Evolutionary conservation across 2,797 vertebrate species (phyloP), one percentile per base, ranked within the genome.

Genomic region (Phoebastria nigripes): DNA sequence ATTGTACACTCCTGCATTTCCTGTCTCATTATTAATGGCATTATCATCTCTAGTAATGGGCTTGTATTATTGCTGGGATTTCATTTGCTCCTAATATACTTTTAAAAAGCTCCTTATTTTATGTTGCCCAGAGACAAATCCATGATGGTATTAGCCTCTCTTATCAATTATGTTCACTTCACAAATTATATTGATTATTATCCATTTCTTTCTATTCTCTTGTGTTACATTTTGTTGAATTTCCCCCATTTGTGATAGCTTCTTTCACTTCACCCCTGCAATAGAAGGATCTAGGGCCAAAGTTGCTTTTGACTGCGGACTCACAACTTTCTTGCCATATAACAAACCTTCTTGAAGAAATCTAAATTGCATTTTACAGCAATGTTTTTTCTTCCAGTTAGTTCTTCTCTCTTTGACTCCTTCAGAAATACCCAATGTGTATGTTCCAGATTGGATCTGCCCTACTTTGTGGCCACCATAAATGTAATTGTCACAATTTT

Each of bases 31-130:
- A 91, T 85, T 82, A 80, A 91, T 80, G 46, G 37, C 44, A 73
- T 66, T 93, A 85, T 87, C 8, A 33, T 87, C 84, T 82, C 78
- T 74, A 70, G 70, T 85, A 93, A 94, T 82, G 26, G 35, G n/a
- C 9, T 90, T 81, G 42, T 77, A 33, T 87, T 93, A 87, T 84
- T 93, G 44, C 62, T 82, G 33, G 37, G 79, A 88, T 94, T 95
- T 95, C 29, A 65, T 91, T 95, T 93, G 49, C 56, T 82, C 26
- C 44, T 80, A 56, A 91, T 71, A 71, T 35, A 58, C n/a, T 89
- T 94, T 94, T 49, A 1, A 63, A 95, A 95, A 71, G 28, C 41
- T 85, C 25, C 82, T 73, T 76, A 66, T 93, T 91, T 77, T 80
- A 56, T 49, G 47, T 63, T 92, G 29, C 56, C 78, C 63, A 85